Percentiles rank a stretch among this genome's conserved stretches.
phyloP scores from a whole-genome alignment of 2,888 invertebrate species.

The Drosophila quinaria region DNA sequence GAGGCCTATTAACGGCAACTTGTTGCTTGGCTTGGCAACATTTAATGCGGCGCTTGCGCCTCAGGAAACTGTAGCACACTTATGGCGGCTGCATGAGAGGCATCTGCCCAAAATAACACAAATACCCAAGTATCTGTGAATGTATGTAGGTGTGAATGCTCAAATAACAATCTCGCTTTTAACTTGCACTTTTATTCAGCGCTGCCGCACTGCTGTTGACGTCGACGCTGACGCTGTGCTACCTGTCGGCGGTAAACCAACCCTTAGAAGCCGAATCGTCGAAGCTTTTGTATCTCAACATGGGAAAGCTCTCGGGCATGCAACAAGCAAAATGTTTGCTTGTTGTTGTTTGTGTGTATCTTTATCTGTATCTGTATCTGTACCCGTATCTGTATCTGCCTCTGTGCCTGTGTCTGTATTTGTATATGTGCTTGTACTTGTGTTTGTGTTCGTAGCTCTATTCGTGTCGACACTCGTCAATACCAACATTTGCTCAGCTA shows the following conservation, averaged over 20 bases:
- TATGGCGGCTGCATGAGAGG: conserved; percentile 43
- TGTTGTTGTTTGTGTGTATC: conserved; percentile 38
- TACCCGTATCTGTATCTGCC: conserved; percentile 25
- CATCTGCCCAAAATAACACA: conserved; percentile 37
- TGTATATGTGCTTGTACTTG: conserved; percentile 7
- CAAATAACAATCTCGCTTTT: conserved; percentile 30
- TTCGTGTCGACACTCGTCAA: conserved; percentile 42
- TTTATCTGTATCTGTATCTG: conserved; percentile 18
- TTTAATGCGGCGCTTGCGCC: conserved; percentile 66
- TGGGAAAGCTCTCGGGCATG: conserved; percentile 68
- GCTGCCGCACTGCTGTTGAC: conserved; percentile 13
- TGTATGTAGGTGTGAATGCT: conserved; percentile 17
- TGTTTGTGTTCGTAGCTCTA: conserved; percentile 39
- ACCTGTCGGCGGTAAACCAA: conserved; percentile 47
- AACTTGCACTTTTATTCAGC: conserved; percentile 53
- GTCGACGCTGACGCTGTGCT: conserved; percentile 4
- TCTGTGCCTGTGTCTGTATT: conserved; percentile 11
- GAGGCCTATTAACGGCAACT: conserved; percentile 32
- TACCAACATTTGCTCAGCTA: conserved; percentile 53
- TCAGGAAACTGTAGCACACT: conserved; percentile 54
- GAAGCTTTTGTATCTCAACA: conserved; percentile 74
- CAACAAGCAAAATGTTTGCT: conserved; percentile 66
- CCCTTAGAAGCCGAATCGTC: conserved; percentile 53
- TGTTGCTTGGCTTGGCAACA: conserved; percentile 42
- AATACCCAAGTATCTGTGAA: not conserved